Conservation (phyloP, 2,888 invertebrate species). For the Fragum fragum region DNA sequence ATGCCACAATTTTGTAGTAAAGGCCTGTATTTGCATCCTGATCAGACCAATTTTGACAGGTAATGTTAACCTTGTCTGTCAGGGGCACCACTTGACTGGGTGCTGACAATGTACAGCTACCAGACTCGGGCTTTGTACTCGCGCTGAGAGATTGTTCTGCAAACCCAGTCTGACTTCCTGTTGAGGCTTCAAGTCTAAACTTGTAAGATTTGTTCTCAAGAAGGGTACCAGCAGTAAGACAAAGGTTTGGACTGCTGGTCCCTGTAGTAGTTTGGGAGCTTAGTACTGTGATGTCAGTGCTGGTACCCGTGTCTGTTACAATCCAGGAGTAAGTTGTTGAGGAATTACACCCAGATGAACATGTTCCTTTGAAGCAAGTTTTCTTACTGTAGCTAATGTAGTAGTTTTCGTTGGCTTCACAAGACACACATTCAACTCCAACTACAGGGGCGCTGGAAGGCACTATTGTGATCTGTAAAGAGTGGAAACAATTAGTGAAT, state of each 20-base stretch:
- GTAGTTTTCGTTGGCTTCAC: constrained; percentile 62
- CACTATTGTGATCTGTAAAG: constrained; percentile 51
- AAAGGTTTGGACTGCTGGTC: constrained; percentile 63
- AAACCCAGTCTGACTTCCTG: constrained; percentile 46
- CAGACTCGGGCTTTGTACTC: constrained; percentile 65
- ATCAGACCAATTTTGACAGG: constrained; percentile 72
- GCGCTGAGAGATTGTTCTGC: constrained; percentile 53
- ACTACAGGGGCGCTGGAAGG: constrained; percentile 59
- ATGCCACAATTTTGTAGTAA: constrained; percentile 64
- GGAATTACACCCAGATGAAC: constrained; percentile 67
- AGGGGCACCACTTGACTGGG: constrained; percentile 61
- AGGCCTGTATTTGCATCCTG: constrained; percentile 57
- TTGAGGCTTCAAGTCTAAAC: constrained; percentile 60
- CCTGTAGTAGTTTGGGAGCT: constrained; percentile 50
- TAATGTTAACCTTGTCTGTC: constrained; percentile 51
- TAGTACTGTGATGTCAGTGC: constrained; percentile 6
- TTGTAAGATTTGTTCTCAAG: constrained; percentile 61
- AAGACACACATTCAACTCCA: constrained; percentile 72
- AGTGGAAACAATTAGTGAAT: too few species aligned
- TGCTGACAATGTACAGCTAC: constrained; percentile 57
- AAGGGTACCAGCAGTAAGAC: constrained; percentile 63
- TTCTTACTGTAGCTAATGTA: constrained; percentile 64
- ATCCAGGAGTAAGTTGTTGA: constrained; percentile 69
- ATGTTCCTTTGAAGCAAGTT: constrained; percentile 67
- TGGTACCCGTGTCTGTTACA: constrained; percentile 46